These are phyloP conservation scores for Drosophila fungiperda DNA, from an alignment of 2,888 invertebrate genomes.

Conservation along the genomic window DNA sequence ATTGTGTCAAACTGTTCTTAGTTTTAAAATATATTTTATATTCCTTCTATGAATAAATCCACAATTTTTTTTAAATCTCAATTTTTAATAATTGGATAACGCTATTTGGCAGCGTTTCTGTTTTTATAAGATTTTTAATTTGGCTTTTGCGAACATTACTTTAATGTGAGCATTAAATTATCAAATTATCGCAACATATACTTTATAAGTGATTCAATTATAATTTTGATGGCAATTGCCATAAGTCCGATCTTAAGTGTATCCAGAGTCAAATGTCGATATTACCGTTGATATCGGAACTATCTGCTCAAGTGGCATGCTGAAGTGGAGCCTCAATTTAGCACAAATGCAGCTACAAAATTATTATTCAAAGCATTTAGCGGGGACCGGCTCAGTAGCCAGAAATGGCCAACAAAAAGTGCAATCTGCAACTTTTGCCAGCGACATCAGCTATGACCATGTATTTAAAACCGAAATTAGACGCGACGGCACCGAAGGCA, in stretches of 20 bases:
- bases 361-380: slow-evolving; percentile 63
- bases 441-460: slow-evolving; percentile 65
- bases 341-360: slow-evolving; percentile 22
- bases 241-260: neutral
- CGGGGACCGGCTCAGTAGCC: slow-evolving; percentile 11
- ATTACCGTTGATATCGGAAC: neutral
- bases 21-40: slow-evolving; percentile 50
- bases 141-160: neutral
- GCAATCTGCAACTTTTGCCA: slow-evolving; percentile 68
- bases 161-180: neutral
- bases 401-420: slow-evolving; percentile 40
- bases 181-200: neutral
- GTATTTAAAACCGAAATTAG: slow-evolving; percentile 77
- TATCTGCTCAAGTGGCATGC: neutral
- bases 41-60: slow-evolving; percentile 68
- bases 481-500: slow-evolving; percentile 62
- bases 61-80: slow-evolving; percentile 49
- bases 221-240: neutral
- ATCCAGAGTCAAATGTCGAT: neutral
- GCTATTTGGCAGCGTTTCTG: neutral
- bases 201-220: neutral
- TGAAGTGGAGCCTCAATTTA: slow-evolving; percentile 17
- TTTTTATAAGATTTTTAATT: neutral
- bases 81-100: neutral
- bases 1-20: slow-evolving; percentile 72